Evolutionary conservation across 2,888 invertebrate species (phyloP), one percentile per base, ranked within the genome.

Genomic region (Bhutanitis thaidina): DNA sequence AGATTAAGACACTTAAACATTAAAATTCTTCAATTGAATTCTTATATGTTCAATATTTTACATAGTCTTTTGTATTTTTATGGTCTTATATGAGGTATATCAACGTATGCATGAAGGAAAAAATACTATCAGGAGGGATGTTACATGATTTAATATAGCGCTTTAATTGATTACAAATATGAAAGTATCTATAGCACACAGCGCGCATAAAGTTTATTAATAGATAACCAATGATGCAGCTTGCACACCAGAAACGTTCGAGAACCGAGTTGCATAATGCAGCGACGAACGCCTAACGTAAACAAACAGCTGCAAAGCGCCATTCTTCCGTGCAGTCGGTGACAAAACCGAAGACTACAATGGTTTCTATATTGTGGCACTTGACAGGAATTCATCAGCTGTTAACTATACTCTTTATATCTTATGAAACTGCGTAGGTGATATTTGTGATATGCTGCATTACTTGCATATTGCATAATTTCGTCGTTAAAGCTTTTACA

Each of bases 261-360:
- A 49, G 48, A 51, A 39, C 34, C 4, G 34, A 7, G 43, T 55
- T 53, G 49, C 49, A 43, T 39, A 45, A 38, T 29, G 40, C 13
- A 12, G 7, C n/a, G 20, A 20, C 20, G 20, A 5, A 20, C 12
- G 3, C 36, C 38, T 20, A 54, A 51, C 39, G 43, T 50, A 58
- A 58, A 60, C 56, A 60, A 61, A 62, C 62, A 64, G 60, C 57
- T 58, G 56, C 55, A 12, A 29, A 13, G 29, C 37, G 29, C 37
- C 13, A 45, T 55, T 51, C 55, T 49, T 40, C 25, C 13, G 40
- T 7, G 8, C 16, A 27, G n/a, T n/a, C 10, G 15, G 13, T 9
- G 13, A 45, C 29, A 37, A 30, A 47, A 13, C 4, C 16, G 32
- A 35, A 35, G 25, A 43, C 3, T 35, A 35, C 35, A 35, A 43